Evolutionary conservation across 2,888 invertebrate species (phyloP).

Genomic region (Phengaris alcon): DNA sequence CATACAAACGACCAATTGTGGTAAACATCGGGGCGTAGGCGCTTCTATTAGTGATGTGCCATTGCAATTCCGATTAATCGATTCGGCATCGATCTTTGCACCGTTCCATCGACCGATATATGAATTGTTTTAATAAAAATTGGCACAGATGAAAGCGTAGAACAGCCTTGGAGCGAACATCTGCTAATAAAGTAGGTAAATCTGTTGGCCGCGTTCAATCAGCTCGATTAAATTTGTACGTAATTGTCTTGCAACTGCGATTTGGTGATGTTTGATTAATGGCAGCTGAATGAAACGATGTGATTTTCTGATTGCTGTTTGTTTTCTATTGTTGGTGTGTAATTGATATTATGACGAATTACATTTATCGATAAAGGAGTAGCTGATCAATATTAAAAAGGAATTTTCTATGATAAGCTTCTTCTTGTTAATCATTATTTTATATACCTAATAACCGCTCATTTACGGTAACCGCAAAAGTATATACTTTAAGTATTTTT

Average conservation of each 20-base stretch:
- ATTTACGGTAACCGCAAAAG: no score
- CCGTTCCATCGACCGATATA: slow-evolving; percentile 55
- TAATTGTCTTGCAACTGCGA: slow-evolving; percentile 36
- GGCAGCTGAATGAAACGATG: background rate
- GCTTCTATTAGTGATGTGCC: slow-evolving; percentile 68
- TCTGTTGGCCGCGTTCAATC: slow-evolving; percentile 42
- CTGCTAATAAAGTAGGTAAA: slow-evolving; percentile 42
- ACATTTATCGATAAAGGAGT: no score
- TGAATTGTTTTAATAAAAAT: slow-evolving; percentile 44
- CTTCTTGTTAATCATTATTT: no score
- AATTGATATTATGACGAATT: background rate
- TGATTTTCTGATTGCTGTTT: slow-evolving; percentile 15
- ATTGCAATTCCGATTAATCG: slow-evolving; percentile 74
- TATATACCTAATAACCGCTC: no score
- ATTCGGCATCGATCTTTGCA: slow-evolving; percentile 77
- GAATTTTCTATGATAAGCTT: no score
- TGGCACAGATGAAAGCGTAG: slow-evolving; percentile 34
- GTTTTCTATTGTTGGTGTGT: background rate
- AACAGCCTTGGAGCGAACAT: slow-evolving; percentile 42
- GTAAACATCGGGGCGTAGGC: slow-evolving; percentile 73
- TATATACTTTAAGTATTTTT: no score
- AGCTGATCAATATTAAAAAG: no score
- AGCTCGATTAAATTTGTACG: slow-evolving; percentile 39
- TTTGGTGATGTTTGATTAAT: slow-evolving; percentile 24
- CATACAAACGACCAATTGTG: slow-evolving; percentile 75